A percentile compares a stretch with the other conserved stretches of the same genome.
Evolutionary conservation across 2,113 vertebrate genomes (phyloP).

Genomic region (Microcebus griseorufus): DNA sequence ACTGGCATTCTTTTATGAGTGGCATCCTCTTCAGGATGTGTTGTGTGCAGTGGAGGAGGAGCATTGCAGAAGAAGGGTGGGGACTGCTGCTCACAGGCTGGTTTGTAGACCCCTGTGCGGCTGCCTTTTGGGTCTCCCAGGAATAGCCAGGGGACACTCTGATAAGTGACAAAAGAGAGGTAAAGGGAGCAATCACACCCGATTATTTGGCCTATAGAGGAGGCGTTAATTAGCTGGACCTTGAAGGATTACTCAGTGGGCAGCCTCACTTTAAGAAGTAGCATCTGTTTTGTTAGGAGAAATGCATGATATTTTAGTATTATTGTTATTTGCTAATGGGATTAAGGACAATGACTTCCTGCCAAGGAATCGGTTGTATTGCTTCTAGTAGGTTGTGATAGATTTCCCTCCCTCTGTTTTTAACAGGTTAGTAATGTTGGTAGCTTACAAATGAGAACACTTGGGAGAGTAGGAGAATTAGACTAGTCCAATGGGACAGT

Average conservation of each 20-base stretch:
- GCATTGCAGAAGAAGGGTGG: not conserved
- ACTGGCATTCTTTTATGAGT: not conserved
- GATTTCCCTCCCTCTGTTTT: not conserved
- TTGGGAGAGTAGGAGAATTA: not conserved
- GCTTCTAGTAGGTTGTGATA: not conserved
- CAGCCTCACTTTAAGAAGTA: not conserved
- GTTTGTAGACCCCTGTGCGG: not conserved
- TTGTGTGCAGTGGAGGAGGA: not conserved
- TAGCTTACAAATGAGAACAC: slow-evolving; percentile 8
- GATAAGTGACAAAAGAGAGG: not conserved
- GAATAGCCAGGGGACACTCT: not conserved
- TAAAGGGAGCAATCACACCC: not conserved
- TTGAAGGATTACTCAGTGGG: slow-evolving; percentile 22
- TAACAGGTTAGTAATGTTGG: not conserved
- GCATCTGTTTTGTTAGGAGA: not conserved
- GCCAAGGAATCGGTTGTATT: not conserved
- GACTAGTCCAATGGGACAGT: not conserved
- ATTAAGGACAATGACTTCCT: not conserved
- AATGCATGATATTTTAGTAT: not conserved
- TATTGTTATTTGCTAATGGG: not conserved
- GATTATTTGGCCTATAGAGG: not conserved
- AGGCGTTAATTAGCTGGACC: not conserved
- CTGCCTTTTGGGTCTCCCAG: not conserved
- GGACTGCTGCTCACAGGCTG: not conserved
- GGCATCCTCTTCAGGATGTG: not conserved